Evolutionary conservation across 2,113 vertebrate species (phyloP).

Genomic region (Channa maculata): DNA sequence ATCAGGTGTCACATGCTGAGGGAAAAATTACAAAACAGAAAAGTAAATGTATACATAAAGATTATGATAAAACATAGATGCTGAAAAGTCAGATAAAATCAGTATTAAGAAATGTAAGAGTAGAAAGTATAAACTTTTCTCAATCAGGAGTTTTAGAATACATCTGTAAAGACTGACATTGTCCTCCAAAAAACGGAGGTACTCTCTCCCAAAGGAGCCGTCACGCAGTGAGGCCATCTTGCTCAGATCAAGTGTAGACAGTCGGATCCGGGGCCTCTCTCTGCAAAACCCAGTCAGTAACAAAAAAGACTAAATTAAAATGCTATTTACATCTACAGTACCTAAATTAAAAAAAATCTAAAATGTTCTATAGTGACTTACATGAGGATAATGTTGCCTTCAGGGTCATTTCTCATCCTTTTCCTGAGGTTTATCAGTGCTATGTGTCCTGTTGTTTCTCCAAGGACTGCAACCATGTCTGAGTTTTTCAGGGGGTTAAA

Average conservation of each 20-base stretch:
- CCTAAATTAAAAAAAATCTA: background rate
- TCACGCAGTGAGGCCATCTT: slow-evolving; percentile 85
- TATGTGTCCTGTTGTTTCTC: slow-evolving; percentile 90
- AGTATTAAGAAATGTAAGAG: background rate
- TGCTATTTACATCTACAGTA: background rate
- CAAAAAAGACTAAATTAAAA: background rate
- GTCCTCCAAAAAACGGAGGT: slow-evolving; percentile 89
- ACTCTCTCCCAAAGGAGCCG: slow-evolving; percentile 90
- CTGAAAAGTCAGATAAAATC: background rate
- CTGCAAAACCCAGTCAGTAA: slow-evolving; percentile 70
- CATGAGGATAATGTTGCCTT: slow-evolving; percentile 90
- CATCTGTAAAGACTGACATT: slow-evolving; percentile 85
- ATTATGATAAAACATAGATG: background rate
- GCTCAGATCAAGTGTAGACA: slow-evolving; percentile 88
- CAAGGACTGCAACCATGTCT: slow-evolving; percentile 99
- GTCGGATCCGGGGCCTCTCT: slow-evolving; percentile 90
- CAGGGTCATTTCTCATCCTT: slow-evolving; percentile 90
- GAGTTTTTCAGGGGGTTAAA: slow-evolving; percentile 42
- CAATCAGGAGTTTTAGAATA: background rate
- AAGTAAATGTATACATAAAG: background rate
- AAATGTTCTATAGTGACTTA: slow-evolving; percentile 63
- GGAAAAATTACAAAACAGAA: background rate
- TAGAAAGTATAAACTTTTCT: no score
- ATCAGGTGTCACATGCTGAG: slow-evolving; percentile 92
- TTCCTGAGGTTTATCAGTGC: slow-evolving; percentile 87